Evolutionary conservation across 2,113 vertebrate genomes (phyloP).

Genomic region (Oxygymnocypris stewartii): DNA sequence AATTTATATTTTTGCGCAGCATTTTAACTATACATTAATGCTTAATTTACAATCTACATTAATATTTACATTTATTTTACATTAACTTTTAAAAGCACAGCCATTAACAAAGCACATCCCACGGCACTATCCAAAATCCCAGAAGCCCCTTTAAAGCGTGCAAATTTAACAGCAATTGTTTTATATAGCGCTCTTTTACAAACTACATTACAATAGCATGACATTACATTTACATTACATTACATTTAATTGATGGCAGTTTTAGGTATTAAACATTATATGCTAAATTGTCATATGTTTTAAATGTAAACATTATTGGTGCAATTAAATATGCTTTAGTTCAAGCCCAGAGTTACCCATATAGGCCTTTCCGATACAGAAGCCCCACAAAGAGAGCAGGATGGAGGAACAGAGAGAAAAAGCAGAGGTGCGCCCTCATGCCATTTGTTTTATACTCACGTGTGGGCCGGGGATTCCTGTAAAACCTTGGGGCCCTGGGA

Average conservation of each 20-base stretch:
- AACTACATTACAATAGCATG: conserved; percentile 47
- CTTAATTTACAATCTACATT: conserved; percentile 29
- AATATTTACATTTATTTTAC: conserved; percentile 42
- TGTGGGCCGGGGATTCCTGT: conserved; percentile 82
- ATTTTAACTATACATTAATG: conserved; percentile 26
- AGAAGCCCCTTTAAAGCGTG: conserved; percentile 54
- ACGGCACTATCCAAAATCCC: conserved; percentile 29
- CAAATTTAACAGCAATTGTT: conserved; percentile 38
- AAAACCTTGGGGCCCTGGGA: conserved; percentile 83
- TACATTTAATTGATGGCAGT: not conserved
- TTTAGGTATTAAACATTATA: conserved; percentile 22
- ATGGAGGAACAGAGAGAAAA: conserved; percentile 15
- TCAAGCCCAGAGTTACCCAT: conserved; percentile 56
- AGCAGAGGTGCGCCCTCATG: conserved; percentile 18
- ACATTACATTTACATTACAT: conserved; percentile 6
- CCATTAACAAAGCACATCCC: conserved; percentile 13
- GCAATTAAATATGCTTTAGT: conserved; percentile 53
- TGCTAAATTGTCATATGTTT: not conserved
- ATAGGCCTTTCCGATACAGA: conserved; percentile 50
- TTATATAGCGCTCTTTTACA: conserved; percentile 31
- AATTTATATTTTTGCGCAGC: conserved; percentile 4
- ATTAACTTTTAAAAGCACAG: conserved; percentile 46
- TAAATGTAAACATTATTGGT: not conserved
- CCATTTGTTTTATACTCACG: conserved; percentile 70
- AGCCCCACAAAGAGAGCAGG: conserved; percentile 40